Evolutionary conservation across 2,888 invertebrate species (phyloP), one percentile per base, ranked within the genome.

Genomic region (Oscheius sp.): DNA sequence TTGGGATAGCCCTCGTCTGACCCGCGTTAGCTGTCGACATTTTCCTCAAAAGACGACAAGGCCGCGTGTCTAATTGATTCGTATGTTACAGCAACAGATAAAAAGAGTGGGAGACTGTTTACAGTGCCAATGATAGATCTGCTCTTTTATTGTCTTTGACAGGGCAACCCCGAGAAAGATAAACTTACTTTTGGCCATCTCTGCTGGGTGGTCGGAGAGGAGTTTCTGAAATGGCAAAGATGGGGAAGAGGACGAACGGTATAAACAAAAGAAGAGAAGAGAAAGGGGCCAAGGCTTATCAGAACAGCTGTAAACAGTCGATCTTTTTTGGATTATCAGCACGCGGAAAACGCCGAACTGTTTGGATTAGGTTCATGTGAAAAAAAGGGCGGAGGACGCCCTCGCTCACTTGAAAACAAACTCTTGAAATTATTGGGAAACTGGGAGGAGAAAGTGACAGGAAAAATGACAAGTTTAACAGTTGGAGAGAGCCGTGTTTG

Each of bases 101-200:
- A 35, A 6, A 6, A 9, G 35, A 35, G 35, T 3, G 5, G 35
- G 35, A n/a, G 23, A 1, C 21, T 53, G 53, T 1, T 53, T 49
- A 49, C 49, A 49, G 49, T 35, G 35, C 3, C 35, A 35, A 9
- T 35, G 35, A 35, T 49, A 18, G 49, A 49, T 49, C n/a, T 16
- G n/a, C n/a, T 49, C 18, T 49, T 2, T 49, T 18, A 49, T 49
- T 49, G 18, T 5, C 16, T 3, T 7, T 21, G 55, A 55, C 55
- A 55, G 9, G 55, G 5, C 25, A 13, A 16, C 13, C 5, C 13
- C 3, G 5, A 5, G 16, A 21, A 55, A 23, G 27, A 58, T 9
- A 23, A 13, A 41, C 61, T 61, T n/a, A 61, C 61, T 61, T 43
- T 61, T 61, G 41, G 61, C 41, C 61, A 61, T 61, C n/a, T 21